Conservation (phyloP, 2,797 vertebrate species). For the Spatula versicolor region DNA sequence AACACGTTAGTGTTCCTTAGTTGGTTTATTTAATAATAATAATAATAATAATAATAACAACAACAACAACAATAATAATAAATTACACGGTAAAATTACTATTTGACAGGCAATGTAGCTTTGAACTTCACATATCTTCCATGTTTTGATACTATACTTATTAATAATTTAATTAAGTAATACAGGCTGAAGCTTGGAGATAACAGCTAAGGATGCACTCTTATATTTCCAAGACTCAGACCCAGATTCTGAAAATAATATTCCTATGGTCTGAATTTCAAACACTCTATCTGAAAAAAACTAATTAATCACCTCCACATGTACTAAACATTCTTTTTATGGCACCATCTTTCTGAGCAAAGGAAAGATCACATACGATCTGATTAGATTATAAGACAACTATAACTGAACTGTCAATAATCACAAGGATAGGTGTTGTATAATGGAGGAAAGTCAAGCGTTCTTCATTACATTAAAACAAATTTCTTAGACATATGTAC, state of each 20-base stretch:
- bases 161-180: background rate
- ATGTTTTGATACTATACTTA: background rate
- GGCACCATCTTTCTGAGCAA: background rate
- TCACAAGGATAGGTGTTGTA: background rate
- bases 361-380: background rate
- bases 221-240: background rate
- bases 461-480: background rate
- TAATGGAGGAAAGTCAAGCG: background rate
- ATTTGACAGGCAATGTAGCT: background rate
- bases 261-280: background rate
- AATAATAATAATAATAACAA: too few relatives aligned
- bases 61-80: too few relatives aligned
- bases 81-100: background rate
- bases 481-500: background rate
- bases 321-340: background rate
- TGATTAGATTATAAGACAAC: background rate
- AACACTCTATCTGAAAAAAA: background rate
- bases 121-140: background rate
- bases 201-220: background rate
- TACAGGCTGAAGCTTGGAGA: background rate
- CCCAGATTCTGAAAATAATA: background rate
- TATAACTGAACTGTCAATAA: background rate
- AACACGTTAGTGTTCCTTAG: background rate
- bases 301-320: background rate
- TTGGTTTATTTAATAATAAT: background rate